Conservation (phyloP, 2,113 vertebrate genomes). For the human (Homo sapiens) region GRCh38 chr14:60120001-60120500, state of each 20-base stretch:
- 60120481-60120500: neutral
- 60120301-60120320: neutral
- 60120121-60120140: neutral
- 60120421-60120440: neutral
- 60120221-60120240: neutral
- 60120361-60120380: neutral
- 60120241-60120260: neutral
- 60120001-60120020: constrained; percentile 14
- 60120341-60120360: neutral
- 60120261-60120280: neutral
- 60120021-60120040: neutral
- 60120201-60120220: neutral
- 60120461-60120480: neutral
- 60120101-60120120: neutral
- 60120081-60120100: neutral
- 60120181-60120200: neutral
- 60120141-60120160: neutral
- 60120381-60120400: neutral
- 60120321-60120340: neutral
- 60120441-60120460: neutral
- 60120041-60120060: neutral
- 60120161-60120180: neutral
- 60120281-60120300: neutral
- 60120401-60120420: neutral
- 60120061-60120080: neutral